These are phyloP conservation scores for Parnassius smintheus DNA, from an alignment of 2,888 invertebrate species.

Conservation along the genomic window DNA sequence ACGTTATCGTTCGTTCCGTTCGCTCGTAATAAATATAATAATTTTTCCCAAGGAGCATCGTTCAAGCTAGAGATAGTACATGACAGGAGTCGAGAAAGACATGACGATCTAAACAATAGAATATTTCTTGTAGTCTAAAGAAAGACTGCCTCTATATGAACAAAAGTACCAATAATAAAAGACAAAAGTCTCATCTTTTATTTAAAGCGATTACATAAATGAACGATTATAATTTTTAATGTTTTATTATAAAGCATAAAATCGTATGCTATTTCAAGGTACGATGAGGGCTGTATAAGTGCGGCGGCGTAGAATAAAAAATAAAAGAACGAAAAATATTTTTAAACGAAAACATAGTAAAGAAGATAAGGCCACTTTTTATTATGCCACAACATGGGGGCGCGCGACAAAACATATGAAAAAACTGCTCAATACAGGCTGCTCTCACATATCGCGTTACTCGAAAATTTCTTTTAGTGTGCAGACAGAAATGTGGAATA, in stretches of 20 bases:
- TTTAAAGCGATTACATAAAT: slow-evolving; percentile 33
- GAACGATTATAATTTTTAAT: slow-evolving; percentile 32
- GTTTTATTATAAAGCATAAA: slow-evolving; percentile 34
- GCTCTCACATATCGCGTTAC: slow-evolving; percentile 39
- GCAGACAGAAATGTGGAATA: slow-evolving; percentile 30
- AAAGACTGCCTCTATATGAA: slow-evolving; percentile 37
- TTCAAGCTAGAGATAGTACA: slow-evolving; percentile 2
- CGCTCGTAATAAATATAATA: neutral
- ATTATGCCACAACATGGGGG: slow-evolving; percentile 63
- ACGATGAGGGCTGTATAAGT: slow-evolving; percentile 48
- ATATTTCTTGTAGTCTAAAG: slow-evolving; percentile 28
- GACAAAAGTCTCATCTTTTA: slow-evolving; percentile 40
- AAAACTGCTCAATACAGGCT: slow-evolving; percentile 42
- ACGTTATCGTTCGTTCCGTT: neutral
- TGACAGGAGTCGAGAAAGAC: slow-evolving; percentile 8
- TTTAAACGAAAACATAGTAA: slow-evolving; percentile 65
- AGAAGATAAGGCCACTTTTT: slow-evolving; percentile 65
- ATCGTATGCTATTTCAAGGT: slow-evolving; percentile 33
- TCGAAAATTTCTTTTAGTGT: slow-evolving; percentile 35
- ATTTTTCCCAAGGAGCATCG: neutral
- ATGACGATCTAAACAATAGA: slow-evolving; percentile 14
- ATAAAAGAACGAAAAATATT: slow-evolving; percentile 57
- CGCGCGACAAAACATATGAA: slow-evolving; percentile 49
- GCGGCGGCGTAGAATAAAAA: slow-evolving; percentile 56
- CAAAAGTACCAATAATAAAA: slow-evolving; percentile 42